A percentile compares a stretch with the other conserved stretches of the same genome.
phyloP scores from a whole-genome alignment of 2,888 invertebrate genomes.

The Nephrotoma appendiculata region DNA sequence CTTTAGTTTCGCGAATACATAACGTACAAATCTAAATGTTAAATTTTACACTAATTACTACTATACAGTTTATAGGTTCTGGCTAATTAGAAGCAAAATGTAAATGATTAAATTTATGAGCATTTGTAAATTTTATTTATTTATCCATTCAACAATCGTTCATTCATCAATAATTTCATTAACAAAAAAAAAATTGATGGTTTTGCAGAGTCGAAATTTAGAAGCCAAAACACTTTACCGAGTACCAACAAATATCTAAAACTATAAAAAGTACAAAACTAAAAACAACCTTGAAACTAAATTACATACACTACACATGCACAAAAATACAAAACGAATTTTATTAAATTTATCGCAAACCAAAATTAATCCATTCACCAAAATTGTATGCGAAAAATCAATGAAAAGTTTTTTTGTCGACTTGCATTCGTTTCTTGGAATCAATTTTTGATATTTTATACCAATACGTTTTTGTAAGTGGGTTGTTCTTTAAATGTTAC shows the following conservation, averaged over 20 bases:
- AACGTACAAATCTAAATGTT: neutral
- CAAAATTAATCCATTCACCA: neutral
- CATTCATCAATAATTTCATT: too few relatives aligned
- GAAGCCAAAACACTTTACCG: too few relatives aligned
- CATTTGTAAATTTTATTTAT: neutral
- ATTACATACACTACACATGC: neutral
- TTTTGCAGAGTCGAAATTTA: too few relatives aligned
- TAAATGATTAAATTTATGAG: neutral
- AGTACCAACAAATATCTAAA: too few relatives aligned
- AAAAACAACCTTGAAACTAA: neutral
- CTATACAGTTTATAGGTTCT: neutral
- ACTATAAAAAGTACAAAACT: neutral
- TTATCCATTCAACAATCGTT: too few relatives aligned
- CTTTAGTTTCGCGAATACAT: neutral
- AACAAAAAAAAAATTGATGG: too few relatives aligned
- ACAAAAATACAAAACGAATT: neutral
- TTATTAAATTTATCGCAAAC: neutral
- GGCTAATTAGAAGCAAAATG: neutral
- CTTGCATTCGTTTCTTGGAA: neutral
- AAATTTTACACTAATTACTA: neutral
- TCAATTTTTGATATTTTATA: neutral
- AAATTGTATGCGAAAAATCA: neutral
- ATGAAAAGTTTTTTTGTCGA: neutral
- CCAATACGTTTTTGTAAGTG: too few relatives aligned
- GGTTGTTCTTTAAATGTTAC: too few relatives aligned